Conservation (phyloP, 1,140 invertebrate species). For the Cydia fagiglandana region DNA sequence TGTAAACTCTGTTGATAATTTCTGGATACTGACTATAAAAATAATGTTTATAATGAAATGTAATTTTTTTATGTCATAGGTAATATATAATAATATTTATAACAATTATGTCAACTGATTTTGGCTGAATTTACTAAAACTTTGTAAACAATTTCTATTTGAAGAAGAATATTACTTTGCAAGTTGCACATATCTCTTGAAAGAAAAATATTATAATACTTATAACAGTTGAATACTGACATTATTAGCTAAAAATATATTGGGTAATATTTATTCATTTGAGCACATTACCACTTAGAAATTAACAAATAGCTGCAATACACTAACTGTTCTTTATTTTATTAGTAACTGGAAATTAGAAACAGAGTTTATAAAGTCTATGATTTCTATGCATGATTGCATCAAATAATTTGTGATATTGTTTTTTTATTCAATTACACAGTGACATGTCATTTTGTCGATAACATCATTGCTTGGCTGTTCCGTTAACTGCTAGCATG, state of each 20-base stretch:
- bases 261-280: not conserved
- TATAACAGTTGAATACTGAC: too few species aligned
- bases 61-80: not conserved
- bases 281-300: not conserved
- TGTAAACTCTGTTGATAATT: conserved; percentile 15
- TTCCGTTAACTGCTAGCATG: conserved; percentile 11
- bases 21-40: conserved; percentile 22
- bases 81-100: too few species aligned
- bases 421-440: conserved; percentile 14
- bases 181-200: too few species aligned
- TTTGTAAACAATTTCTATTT: too few species aligned
- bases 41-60: not conserved
- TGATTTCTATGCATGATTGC: conserved; percentile 21
- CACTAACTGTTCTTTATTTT: not conserved
- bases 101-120: too few species aligned
- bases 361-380: conserved; percentile 12
- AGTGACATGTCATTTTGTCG: conserved; percentile 27
- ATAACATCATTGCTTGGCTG: conserved; percentile 30
- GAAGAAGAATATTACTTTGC: too few species aligned
- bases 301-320: not conserved
- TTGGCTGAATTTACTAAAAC: too few species aligned
- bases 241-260: too few species aligned
- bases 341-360: not conserved
- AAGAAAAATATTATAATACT: too few species aligned
- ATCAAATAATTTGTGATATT: conserved; percentile 27